Evolutionary conservation across 2,113 vertebrate genomes (phyloP), one percentile per base, ranked within the genome.

Genomic region (Notiomystis cincta): DNA sequence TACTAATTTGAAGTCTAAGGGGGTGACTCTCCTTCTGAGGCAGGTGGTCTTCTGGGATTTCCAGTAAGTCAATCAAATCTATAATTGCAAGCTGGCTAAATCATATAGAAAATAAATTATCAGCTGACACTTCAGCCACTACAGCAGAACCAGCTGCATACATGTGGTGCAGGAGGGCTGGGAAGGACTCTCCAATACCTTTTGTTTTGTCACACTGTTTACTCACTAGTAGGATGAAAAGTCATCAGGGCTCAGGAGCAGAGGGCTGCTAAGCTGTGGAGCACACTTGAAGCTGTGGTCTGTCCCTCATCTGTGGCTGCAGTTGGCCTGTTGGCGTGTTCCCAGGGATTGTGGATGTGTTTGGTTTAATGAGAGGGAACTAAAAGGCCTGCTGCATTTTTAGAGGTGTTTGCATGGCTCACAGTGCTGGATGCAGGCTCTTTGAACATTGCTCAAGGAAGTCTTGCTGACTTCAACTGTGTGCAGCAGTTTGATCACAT

Each of bases 1-100:
- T 95, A 50, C 73, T 95, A 67, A 87, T 94, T 87, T 91, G 85
- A 71, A 94, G 70, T 58, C 82, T 90, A 40, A 67, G 48, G 42
- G n/a, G 60, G 54, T 73, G 67, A 91, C 67, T 92, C 20, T 82
- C 60, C 3, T 20, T 64, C 60, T 95, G 80, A 50, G 79, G 37
- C 35, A 77, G 80, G 57, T 91, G 17, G 3, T 92, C 89, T 73
- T 73, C 51, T 47, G 89, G 77, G 71, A 81, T 94, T 96, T 91
- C 65, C 77, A 62, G 77, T n/a, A 78, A 93, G 50, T 93, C 72
- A 87, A 23, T 93, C 87, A 81, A 45, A 81, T 80, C 38, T 87
- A 9, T 92, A 81, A 77, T 73, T 94, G 87, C 76, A 92, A 50
- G 67, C 67, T 94, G 80, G 66, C 76, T 83, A 69, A 73, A 70